Base-by-base conservation (phyloP, 2,888 invertebrate species). In the Tinea trinotella region DNA sequence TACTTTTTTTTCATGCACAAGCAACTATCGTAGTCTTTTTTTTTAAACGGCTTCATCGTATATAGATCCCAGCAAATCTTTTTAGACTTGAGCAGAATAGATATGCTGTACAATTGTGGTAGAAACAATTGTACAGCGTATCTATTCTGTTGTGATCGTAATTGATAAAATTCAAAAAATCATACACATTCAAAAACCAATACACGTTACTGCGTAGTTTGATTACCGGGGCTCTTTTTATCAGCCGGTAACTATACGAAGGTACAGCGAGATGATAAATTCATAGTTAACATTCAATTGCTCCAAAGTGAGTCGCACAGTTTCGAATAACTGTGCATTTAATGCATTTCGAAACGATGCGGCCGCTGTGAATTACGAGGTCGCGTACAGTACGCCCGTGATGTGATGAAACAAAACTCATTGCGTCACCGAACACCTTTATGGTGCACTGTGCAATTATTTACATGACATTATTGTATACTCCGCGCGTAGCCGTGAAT, bases 341-440 rank as follows among this genome's bases (percentile, higher is more conserved):
- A 81, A 82, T 84, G 80, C 83, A 80, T 85, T 84, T 85, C 84
- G 84, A 78, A 78, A 85, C 74, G 82, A 77, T 76, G 78, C 81
- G 76, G 75, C 74, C 64, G 74, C 77, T 77, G 73, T 76, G 81
- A 75, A 76, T 76, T 71, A 71, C 82, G 83, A 84, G 84, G 82
- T 73, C 83, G 79, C 65, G 65, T 64, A 71, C 74, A 67, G 76
- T 78, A 74, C 73, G 76, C 75, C 81, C 68, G 67, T 59, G 60
- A 65, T 64, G 70, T 83, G 82, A 77, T 73, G 83, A 84, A 82
- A 84, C 79, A 76, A 80, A 78, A 77, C 77, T 74, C 66, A 76
- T 81, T 83, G 78, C 81, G 70, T 79, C 79, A 83, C 67, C 62
- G 71, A 72, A 69, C 74, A 68, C 70, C 74, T 80, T 79, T 79